These are phyloP conservation scores for Troides oblongomaculatus DNA, from an alignment of 2,888 invertebrate genomes.

Conservation along the genomic window DNA sequence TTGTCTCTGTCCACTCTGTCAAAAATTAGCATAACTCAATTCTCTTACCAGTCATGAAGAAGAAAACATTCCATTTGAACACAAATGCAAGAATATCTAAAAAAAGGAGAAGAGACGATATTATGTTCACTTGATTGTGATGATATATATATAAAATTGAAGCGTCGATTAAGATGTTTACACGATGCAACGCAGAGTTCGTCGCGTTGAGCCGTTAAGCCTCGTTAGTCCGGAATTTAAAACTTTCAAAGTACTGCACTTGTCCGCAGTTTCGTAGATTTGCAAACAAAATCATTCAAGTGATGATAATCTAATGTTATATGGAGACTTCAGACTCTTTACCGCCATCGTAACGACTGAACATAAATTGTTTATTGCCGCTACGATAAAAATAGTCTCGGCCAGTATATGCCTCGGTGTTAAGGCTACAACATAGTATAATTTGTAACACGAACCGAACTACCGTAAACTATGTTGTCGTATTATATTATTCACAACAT, in stretches of 20 bases:
- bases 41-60: too few species aligned
- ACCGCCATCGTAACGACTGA: constrained; percentile 14
- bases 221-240: too few species aligned
- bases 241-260: background rate
- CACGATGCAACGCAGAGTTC: too few species aligned
- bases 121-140: too few species aligned
- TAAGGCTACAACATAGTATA: constrained; percentile 7
- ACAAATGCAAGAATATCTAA: too few species aligned
- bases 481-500: constrained; percentile 3
- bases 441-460: constrained; percentile 11
- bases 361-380: constrained; percentile 24
- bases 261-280: background rate
- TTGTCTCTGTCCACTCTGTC: too few species aligned
- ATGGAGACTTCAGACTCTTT: constrained; percentile 4
- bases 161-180: too few species aligned
- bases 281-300: constrained; percentile 12
- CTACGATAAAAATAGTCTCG: constrained; percentile 22
- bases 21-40: too few species aligned
- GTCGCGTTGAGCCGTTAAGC: too few species aligned
- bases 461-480: constrained; percentile 3
- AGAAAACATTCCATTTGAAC: too few species aligned
- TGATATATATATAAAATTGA: too few species aligned
- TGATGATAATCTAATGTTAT: constrained; percentile 20
- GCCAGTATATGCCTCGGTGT: constrained; percentile 11
- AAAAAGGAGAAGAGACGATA: too few species aligned